phyloP scores from a whole-genome alignment of 2,888 invertebrate species.

The Myopa tessellatipennis region DNA sequence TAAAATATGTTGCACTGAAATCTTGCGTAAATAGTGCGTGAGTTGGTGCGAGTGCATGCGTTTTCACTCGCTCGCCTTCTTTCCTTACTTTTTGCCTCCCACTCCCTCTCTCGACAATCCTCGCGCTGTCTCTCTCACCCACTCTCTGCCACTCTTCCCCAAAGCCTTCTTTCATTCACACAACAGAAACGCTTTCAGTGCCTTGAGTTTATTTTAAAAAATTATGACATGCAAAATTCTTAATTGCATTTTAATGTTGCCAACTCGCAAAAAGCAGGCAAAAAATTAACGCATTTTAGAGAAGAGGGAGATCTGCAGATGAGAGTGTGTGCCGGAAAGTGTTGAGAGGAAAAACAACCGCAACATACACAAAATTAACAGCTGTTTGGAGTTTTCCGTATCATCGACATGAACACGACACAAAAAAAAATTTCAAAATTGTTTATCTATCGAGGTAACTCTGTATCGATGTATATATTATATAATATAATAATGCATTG shows the following conservation, averaged over 20 bases:
- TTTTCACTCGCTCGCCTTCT: neutral
- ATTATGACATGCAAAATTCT: conserved; percentile 32
- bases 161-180: too few species aligned
- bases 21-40: conserved; percentile 3
- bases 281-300: neutral
- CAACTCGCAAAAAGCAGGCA: conserved; percentile 11
- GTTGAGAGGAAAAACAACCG: neutral
- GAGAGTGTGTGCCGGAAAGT: neutral
- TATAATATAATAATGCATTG: neutral
- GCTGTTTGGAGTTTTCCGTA: conserved; percentile 31
- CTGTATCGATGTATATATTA: neutral
- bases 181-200: too few species aligned
- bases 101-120: neutral
- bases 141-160: too few species aligned
- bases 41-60: neutral
- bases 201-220: conserved; percentile 24
- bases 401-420: neutral
- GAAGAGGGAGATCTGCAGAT: neutral
- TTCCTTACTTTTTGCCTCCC: neutral
- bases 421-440: too few species aligned
- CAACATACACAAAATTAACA: neutral
- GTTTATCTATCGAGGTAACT: too few species aligned
- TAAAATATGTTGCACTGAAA: neutral
- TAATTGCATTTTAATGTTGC: conserved; percentile 37
- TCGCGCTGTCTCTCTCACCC: neutral